phyloP scores from a whole-genome alignment of 2,113 vertebrate species.

The Rattus rattus region DNA sequence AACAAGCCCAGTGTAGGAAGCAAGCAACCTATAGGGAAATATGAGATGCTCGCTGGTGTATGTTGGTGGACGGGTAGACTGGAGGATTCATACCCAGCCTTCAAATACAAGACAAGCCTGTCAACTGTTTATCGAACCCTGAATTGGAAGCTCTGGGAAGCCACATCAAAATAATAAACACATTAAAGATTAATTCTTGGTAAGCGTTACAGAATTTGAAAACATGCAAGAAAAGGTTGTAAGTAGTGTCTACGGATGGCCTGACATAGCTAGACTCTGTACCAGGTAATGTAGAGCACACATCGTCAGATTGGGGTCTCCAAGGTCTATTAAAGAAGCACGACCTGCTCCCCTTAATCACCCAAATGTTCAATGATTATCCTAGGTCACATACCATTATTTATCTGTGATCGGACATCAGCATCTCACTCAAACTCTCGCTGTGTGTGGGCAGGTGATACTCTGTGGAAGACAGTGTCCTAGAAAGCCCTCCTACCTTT shows the following conservation, averaged over 20 bases:
- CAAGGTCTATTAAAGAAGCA: not conserved
- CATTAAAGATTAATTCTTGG: not conserved
- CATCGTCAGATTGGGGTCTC: not conserved
- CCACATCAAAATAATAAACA: not conserved
- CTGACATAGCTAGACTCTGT: not conserved
- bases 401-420: not conserved
- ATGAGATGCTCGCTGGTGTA: not conserved
- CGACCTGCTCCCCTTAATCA: not conserved
- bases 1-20: not conserved
- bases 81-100: not conserved
- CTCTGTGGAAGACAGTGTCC: not conserved
- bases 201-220: not conserved
- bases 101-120: not conserved
- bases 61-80: not conserved
- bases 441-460: not conserved
- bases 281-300: not conserved
- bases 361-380: not conserved
- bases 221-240: not conserved
- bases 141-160: not conserved
- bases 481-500: not conserved
- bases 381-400: not conserved
- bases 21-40: not conserved
- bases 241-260: not conserved
- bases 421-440: not conserved
- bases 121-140: not conserved